phyloP scores from a whole-genome alignment of 2,888 invertebrate species.

The Pterostichus niger region DNA sequence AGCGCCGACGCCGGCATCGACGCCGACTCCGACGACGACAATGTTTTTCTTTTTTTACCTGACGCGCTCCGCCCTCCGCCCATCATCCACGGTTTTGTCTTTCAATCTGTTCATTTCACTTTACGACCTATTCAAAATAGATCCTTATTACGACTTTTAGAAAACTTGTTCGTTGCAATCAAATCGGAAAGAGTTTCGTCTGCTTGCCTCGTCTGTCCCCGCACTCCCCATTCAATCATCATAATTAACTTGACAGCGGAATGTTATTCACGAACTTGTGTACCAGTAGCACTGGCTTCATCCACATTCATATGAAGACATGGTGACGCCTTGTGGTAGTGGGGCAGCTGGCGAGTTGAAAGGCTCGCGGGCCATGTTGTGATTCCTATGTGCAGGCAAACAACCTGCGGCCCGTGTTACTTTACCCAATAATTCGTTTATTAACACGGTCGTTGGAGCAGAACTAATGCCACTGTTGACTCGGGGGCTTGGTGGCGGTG shows the following conservation, averaged over 20 bases:
- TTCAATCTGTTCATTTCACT: constrained; percentile 71
- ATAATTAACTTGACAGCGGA: constrained; percentile 12
- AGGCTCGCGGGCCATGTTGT: constrained; percentile 17
- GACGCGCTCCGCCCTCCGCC: constrained; percentile 27
- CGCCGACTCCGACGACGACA: neutral
- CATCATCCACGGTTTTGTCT: constrained; percentile 22
- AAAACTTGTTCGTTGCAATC: constrained; percentile 72
- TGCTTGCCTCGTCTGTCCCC: neutral
- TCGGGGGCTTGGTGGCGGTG: constrained; percentile 9
- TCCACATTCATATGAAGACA: too few relatives aligned
- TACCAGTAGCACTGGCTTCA: too few relatives aligned
- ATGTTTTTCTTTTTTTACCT: constrained; percentile 53
- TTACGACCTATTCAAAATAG: constrained; percentile 74
- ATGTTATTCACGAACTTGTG: too few relatives aligned
- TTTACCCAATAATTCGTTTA: constrained; percentile 67
- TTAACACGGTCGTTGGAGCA: constrained; percentile 63
- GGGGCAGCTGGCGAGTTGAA: neutral
- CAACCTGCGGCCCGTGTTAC: constrained; percentile 59
- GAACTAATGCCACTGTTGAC: constrained; percentile 66
- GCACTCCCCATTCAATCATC: constrained; percentile 43
- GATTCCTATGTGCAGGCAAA: constrained; percentile 58
- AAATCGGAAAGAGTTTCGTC: constrained; percentile 69
- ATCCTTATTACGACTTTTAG: constrained; percentile 71
- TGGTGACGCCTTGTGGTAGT: too few relatives aligned
- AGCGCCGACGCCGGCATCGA: constrained; percentile 35